Evolutionary conservation across 2,888 invertebrate species (phyloP).

Genomic region (Drosophila neonasuta): DNA sequence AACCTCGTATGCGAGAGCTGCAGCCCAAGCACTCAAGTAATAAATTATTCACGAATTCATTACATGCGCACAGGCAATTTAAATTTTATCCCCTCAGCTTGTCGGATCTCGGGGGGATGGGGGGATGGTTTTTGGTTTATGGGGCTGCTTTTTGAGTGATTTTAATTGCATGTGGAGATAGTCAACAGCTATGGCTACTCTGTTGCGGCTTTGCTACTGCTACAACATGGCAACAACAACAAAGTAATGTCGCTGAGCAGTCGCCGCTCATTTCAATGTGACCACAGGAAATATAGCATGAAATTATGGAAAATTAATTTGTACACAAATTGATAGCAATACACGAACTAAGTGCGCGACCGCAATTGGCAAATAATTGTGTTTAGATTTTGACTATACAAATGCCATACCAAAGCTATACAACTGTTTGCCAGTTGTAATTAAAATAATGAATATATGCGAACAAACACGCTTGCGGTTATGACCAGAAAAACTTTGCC

Average conservation of each 20-base stretch:
- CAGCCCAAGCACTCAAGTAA: conserved; percentile 35
- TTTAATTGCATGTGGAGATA: conserved; percentile 55
- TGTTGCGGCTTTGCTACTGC: conserved; percentile 13
- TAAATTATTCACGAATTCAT: conserved; percentile 72
- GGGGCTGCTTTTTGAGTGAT: conserved; percentile 47
- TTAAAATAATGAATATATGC: conserved; percentile 73
- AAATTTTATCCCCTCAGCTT: conserved; percentile 21
- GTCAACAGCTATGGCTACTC: conserved; percentile 21
- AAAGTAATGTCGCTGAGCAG: conserved; percentile 7
- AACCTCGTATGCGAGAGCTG: conserved; percentile 18
- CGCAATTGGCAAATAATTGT: conserved; percentile 75
- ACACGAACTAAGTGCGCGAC: conserved; percentile 41
- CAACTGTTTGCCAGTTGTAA: conserved; percentile 55
- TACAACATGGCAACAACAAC: conserved; percentile 1
- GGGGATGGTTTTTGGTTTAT: conserved; percentile 6
- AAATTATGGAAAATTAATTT: conserved; percentile 75
- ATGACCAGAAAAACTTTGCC: conserved; percentile 45
- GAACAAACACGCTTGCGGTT: conserved; percentile 56
- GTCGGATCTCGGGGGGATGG: not conserved
- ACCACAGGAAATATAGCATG: conserved; percentile 53
- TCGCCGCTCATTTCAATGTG: conserved; percentile 14
- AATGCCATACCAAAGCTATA: not conserved
- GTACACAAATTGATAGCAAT: conserved; percentile 50
- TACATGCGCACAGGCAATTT: conserved; percentile 57
- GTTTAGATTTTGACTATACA: conserved; percentile 29